phyloP scores from a whole-genome alignment of 2,113 vertebrate species.

The Toxotes jaculatrix region DNA sequence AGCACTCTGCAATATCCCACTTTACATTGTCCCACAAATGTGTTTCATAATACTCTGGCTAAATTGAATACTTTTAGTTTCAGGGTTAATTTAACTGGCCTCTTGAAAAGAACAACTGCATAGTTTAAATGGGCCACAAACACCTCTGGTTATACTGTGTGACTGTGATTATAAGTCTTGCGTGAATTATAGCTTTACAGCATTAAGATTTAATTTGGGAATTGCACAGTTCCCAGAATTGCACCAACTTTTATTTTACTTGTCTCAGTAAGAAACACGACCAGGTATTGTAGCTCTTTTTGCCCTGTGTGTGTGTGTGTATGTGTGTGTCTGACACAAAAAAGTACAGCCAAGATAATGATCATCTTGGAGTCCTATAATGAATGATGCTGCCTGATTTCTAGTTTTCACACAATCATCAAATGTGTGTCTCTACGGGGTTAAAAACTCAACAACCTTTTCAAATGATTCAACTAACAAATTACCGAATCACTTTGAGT shows the following conservation, averaged over 20 bases:
- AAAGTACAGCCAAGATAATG: neutral
- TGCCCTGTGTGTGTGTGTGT: neutral
- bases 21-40: neutral
- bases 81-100: slow-evolving; percentile 43
- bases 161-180: slow-evolving; percentile 32
- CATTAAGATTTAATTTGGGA: slow-evolving; percentile 41
- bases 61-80: neutral
- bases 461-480: neutral
- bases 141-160: slow-evolving; percentile 22
- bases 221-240: slow-evolving; percentile 1
- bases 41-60: neutral
- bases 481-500: neutral
- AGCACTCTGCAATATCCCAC: neutral
- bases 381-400: neutral
- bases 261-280: neutral
- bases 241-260: neutral
- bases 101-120: slow-evolving; percentile 23
- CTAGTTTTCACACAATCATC: neutral
- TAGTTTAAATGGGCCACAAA: slow-evolving; percentile 17
- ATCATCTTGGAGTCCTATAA: neutral
- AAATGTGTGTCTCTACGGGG: neutral
- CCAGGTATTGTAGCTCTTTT: no score
- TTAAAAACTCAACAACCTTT: neutral
- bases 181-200: slow-evolving; percentile 1
- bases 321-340: neutral